Base-by-base conservation (phyloP, 2,888 invertebrate genomes). In the Entomobrya multifasciata region DNA sequence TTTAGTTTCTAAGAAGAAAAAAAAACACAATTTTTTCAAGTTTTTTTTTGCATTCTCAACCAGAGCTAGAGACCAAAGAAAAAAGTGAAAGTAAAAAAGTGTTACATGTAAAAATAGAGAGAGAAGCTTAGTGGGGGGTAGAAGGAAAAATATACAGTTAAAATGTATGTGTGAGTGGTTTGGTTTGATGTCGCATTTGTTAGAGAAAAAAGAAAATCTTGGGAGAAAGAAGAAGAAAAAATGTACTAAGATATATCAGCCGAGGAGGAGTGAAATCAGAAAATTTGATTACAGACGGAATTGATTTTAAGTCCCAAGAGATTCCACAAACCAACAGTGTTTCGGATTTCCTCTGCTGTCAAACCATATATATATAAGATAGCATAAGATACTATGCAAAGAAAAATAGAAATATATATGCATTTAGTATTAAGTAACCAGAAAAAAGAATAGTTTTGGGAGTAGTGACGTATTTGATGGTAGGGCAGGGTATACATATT, bases 211-310 rank as follows among this genome's bases (percentile, higher is more conserved):
- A n/a, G 25, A 60, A 36, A 36, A 36, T 36, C 36, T 6, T 36
- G n/a, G n/a, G 36, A 36, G 8, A 36, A 36, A 36, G 36, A 36
- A 36, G 36, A 36, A 36, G 36, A 36, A 36, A 36, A 36, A 36
- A 36, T 36, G 15, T 3, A 13, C 44, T 8, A 72, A 27, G 72
- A 49, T 25, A 49, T 36, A 36, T 8, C 8, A 36, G 47, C 72
- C 57, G 60, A 8, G 8, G 36, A 60, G 27, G 74, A 83, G 76
- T 76, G 65, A 65, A 83, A 76, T 83, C 47, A 83, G 76, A 76
- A 83, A 83, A 83, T 83, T 83, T 83, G 74, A 83, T 83, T 83
- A 83, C 65, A 83, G 83, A 52, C 83, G 76, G 83, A 83, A 83
- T 83, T 83, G 83, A 83, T 83, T 83, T 83, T 76, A 76, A 62